Evolutionary conservation across 2,888 invertebrate genomes (phyloP).

Genomic region (Achlya flavicornis): DNA sequence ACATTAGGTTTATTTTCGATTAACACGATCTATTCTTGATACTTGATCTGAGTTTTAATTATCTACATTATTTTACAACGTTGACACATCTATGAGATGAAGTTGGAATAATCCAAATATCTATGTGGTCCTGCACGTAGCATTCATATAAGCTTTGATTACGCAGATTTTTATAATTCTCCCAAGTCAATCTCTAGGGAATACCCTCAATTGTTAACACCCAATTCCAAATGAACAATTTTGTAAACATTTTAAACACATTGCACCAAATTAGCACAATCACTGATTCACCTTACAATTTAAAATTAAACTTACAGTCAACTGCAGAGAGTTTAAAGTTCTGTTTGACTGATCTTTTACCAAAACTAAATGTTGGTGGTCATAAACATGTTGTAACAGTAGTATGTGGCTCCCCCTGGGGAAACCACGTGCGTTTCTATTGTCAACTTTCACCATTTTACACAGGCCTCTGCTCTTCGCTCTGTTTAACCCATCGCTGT

Average conservation of each 20-base stretch:
- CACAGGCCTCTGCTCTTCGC: slow-evolving; percentile 28
- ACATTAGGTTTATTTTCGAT: too few relatives aligned
- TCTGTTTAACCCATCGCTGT: background rate
- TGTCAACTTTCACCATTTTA: slow-evolving; percentile 46
- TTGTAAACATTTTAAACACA: slow-evolving; percentile 28
- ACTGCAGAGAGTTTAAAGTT: slow-evolving; percentile 16
- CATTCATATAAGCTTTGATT: too few relatives aligned
- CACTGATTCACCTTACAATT: slow-evolving; percentile 15
- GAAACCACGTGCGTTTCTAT: slow-evolving; percentile 59
- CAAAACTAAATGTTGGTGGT: slow-evolving; percentile 37
- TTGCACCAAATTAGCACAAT: background rate
- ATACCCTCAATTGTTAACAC: slow-evolving; percentile 31
- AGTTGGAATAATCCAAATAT: too few relatives aligned
- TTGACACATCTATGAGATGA: too few relatives aligned
- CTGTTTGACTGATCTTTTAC: slow-evolving; percentile 15
- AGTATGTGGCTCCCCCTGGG: slow-evolving; percentile 43
- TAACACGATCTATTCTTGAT: too few relatives aligned
- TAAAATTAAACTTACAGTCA: slow-evolving; percentile 23
- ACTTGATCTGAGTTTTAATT: too few relatives aligned
- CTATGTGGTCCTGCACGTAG: too few relatives aligned
- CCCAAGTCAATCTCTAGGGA: too few relatives aligned
- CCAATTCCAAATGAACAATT: slow-evolving; percentile 35
- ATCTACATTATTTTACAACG: too few relatives aligned
- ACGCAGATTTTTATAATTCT: too few relatives aligned
- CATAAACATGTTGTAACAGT: slow-evolving; percentile 40